phyloP scores from a whole-genome alignment of 1,140 invertebrate species.

The Hyphantria cunea region DNA sequence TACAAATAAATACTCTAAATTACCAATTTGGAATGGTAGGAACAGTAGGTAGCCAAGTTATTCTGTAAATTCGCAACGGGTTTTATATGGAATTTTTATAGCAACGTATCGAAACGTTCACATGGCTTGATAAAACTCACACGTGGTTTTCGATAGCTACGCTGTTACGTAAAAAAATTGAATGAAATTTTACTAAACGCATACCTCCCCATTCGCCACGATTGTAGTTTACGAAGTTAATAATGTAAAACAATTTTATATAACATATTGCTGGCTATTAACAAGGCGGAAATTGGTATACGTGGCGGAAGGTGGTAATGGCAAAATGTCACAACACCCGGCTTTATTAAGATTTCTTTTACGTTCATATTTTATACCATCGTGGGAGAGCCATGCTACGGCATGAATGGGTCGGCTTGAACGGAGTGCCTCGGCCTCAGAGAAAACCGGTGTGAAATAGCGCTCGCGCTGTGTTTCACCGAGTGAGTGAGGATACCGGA shows the following conservation, averaged over 20 bases:
- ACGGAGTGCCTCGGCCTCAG: no score
- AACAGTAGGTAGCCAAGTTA: not conserved
- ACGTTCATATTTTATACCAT: no score
- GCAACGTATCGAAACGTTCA: conserved; percentile 58
- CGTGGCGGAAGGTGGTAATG: not conserved
- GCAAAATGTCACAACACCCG: no score
- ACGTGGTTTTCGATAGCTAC: conserved; percentile 46
- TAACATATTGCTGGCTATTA: not conserved
- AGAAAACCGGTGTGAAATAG: no score
- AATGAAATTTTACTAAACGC: conserved; percentile 33
- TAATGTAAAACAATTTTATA: conserved; percentile 1
- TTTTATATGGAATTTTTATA: conserved; percentile 56
- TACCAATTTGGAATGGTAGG: no score
- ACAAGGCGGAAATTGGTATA: no score
- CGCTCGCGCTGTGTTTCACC: no score
- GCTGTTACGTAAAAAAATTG: conserved; percentile 40
- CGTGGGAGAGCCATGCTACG: no score
- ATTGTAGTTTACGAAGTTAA: not conserved
- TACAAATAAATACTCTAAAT: no score
- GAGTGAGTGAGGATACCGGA: no score
- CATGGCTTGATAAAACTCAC: conserved; percentile 55
- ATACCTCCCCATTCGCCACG: conserved; percentile 31
- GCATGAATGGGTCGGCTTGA: no score
- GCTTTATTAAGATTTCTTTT: no score
- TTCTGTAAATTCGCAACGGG: conserved; percentile 36